Percentiles rank a stretch among this genome's conserved stretches.
Evolutionary conservation across 2,888 invertebrate species (phyloP).

Genomic region (Elaeidobius kamerunicus): DNA sequence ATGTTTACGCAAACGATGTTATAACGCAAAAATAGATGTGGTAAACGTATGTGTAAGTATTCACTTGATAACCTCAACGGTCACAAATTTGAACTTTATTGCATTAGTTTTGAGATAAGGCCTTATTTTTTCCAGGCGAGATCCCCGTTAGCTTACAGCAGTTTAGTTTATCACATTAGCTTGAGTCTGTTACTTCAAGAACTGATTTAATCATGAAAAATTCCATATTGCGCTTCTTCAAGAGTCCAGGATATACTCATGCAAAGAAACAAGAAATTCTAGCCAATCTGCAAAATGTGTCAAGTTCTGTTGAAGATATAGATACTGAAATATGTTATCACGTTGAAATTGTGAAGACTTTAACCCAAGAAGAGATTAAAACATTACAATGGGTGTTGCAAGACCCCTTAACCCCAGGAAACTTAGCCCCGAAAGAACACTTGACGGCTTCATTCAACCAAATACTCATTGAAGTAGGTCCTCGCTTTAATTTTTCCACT

Average conservation of each 20-base stretch:
- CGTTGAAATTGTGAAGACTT: constrained; percentile 59
- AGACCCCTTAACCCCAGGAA: constrained; percentile 63
- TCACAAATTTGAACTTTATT: constrained; percentile 9
- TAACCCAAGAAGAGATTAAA: constrained; percentile 60
- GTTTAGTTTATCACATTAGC: not conserved
- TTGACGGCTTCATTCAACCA: constrained; percentile 49
- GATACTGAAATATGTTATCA: constrained; percentile 81
- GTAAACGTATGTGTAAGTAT: constrained; percentile 2
- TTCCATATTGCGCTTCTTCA: constrained; percentile 58
- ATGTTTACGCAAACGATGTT: constrained; percentile 12
- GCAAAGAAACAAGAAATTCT: constrained; percentile 60
- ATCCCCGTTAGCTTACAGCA: not conserved
- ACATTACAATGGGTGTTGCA: constrained; percentile 76
- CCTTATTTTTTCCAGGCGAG: not conserved
- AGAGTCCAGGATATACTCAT: constrained; percentile 58
- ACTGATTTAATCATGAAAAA: constrained; percentile 30
- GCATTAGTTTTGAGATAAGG: constrained; percentile 5
- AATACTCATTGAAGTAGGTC: constrained; percentile 81
- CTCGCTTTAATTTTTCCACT: constrained; percentile 92
- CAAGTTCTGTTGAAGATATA: constrained; percentile 53
- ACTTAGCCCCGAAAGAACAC: constrained; percentile 55
- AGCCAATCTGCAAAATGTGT: constrained; percentile 51
- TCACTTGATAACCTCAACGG: constrained; percentile 17
- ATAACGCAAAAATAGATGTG: too few species aligned
- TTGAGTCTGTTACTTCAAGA: too few species aligned